Evolutionary conservation across 2,797 vertebrate species (phyloP).

Genomic region (Protosalanx chinensis): DNA sequence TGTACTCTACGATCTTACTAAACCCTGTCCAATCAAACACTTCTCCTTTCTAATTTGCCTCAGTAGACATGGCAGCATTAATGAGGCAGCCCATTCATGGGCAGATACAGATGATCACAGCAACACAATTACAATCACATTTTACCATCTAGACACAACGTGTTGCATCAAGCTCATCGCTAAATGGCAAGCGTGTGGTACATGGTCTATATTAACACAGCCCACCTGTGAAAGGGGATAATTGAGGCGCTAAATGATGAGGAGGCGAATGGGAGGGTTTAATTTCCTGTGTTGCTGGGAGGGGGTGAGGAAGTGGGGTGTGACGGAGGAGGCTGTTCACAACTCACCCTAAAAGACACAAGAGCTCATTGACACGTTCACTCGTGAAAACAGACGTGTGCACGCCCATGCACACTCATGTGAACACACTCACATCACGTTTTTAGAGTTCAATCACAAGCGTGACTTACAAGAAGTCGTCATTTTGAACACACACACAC

Average conservation of each 20-base stretch:
- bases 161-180: slow-evolving; percentile 64
- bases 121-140: slow-evolving; percentile 73
- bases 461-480: neutral
- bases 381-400: neutral
- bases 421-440: slow-evolving; percentile 53
- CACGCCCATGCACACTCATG: slow-evolving; percentile 30
- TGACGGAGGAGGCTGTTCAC: slow-evolving; percentile 54
- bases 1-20: slow-evolving; percentile 56
- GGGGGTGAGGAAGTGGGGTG: slow-evolving; percentile 33
- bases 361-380: slow-evolving; percentile 41
- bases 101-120: slow-evolving; percentile 63
- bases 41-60: slow-evolving; percentile 62
- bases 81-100: slow-evolving; percentile 58
- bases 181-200: slow-evolving; percentile 53
- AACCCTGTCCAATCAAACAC: slow-evolving; percentile 38
- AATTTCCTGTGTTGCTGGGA: slow-evolving; percentile 65
- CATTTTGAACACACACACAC: neutral
- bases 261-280: slow-evolving; percentile 58
- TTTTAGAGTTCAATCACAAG: neutral
- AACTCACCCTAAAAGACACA: slow-evolving; percentile 51
- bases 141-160: slow-evolving; percentile 61
- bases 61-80: slow-evolving; percentile 68
- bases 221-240: slow-evolving; percentile 70
- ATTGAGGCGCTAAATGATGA: slow-evolving; percentile 72
- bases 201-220: slow-evolving; percentile 74